These are phyloP conservation scores for Miichthys miiuy DNA, from an alignment of 2,797 vertebrate genomes.

Conservation along the genomic window DNA sequence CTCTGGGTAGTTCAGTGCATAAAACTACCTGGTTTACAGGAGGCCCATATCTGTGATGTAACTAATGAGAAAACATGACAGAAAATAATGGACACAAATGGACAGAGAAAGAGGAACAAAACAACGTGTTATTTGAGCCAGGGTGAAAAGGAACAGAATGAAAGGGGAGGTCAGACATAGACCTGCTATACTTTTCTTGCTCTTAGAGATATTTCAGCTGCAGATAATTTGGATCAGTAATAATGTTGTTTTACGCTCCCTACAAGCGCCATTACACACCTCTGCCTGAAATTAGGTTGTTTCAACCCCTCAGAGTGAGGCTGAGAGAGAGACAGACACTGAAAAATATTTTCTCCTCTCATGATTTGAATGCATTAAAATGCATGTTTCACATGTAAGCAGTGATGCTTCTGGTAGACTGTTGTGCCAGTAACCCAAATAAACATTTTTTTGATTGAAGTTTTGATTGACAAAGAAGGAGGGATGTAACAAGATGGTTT, in stretches of 20 bases:
- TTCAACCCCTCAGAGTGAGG: constrained; percentile 7
- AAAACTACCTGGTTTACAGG: neutral
- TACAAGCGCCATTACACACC: constrained; percentile 61
- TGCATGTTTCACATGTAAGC: neutral
- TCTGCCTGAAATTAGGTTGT: constrained; percentile 22
- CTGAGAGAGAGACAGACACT: neutral
- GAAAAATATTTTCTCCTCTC: neutral
- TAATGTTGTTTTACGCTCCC: constrained; percentile 71
- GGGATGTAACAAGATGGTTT: neutral
- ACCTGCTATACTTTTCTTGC: constrained; percentile 12
- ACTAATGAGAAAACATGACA: constrained; percentile 15
- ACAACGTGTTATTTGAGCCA: neutral
- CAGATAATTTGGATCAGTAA: constrained; percentile 71
- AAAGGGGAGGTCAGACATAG: constrained; percentile 30
- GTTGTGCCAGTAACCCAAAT: neutral
- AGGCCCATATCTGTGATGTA: neutral
- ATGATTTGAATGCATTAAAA: neutral
- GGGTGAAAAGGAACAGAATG: constrained; percentile 6
- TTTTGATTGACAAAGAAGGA: constrained; percentile 2
- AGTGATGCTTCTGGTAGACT: neutral
- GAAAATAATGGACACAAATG: constrained; percentile 34
- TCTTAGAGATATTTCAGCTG: constrained; percentile 51
- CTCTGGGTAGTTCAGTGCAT: neutral
- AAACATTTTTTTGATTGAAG: neutral
- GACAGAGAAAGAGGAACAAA: constrained; percentile 17